phyloP scores from a whole-genome alignment of 2,888 invertebrate species.

The Elysia crispata region DNA sequence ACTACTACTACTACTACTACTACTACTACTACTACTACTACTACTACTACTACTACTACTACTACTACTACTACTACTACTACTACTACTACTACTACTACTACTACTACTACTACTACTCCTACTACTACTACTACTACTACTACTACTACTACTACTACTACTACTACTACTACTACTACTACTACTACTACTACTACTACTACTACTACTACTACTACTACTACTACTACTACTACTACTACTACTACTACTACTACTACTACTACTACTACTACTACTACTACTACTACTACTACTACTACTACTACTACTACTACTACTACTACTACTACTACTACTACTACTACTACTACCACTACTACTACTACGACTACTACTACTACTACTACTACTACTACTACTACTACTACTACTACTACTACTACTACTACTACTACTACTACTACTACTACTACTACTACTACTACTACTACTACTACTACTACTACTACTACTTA shows the following conservation, averaged over 20 bases:
- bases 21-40: slow-evolving; percentile 34
- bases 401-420: slow-evolving; percentile 32
- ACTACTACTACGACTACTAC: too few relatives aligned
- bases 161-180: slow-evolving; percentile 31
- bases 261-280: slow-evolving; percentile 34
- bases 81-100: slow-evolving; percentile 31
- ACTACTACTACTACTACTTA: too few relatives aligned
- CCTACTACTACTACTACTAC: too few relatives aligned
- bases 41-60: slow-evolving; percentile 30
- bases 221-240: slow-evolving; percentile 10
- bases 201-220: slow-evolving; percentile 21
- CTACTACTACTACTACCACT: too few relatives aligned
- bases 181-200: slow-evolving; percentile 33
- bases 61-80: slow-evolving; percentile 34
- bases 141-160: slow-evolving; percentile 25
- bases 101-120: slow-evolving; percentile 31
- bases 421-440: slow-evolving; percentile 34
- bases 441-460: slow-evolving; percentile 30
- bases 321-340: background rate
- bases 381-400: too few relatives aligned
- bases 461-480: slow-evolving; percentile 34
- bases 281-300: slow-evolving; percentile 33
- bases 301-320: slow-evolving; percentile 31
- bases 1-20: too few relatives aligned
- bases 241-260: slow-evolving; percentile 34